These are phyloP conservation scores for Metallyticus violacea DNA, from an alignment of 2,888 invertebrate species.

Conservation along the genomic window DNA sequence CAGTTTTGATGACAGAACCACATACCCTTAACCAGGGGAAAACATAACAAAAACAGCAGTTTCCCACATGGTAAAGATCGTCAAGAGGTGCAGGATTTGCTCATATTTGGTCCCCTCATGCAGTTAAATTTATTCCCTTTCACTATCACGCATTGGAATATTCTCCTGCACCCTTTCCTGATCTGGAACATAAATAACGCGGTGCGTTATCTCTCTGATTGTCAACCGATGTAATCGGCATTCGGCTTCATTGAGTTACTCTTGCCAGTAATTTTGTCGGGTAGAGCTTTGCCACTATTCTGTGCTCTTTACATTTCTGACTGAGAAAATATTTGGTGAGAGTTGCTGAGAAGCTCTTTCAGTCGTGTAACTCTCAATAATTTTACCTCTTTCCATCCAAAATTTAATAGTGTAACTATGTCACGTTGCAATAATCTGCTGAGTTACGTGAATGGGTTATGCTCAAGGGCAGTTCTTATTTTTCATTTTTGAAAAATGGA, in stretches of 20 bases:
- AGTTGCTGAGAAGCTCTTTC: no score
- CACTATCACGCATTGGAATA: background rate
- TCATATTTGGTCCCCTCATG: background rate
- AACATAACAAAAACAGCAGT: background rate
- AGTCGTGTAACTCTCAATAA: no score
- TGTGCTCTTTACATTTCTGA: no score
- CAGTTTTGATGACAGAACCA: background rate
- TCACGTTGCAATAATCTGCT: no score
- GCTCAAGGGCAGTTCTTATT: no score
- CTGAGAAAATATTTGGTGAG: no score
- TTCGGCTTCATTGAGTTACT: background rate
- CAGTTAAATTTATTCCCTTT: background rate
- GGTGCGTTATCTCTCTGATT: background rate
- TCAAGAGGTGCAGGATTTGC: background rate
- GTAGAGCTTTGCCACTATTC: background rate
- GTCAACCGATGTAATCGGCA: background rate
- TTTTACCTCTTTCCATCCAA: no score
- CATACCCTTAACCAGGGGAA: background rate
- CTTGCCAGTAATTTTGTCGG: background rate
- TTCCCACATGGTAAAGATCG: background rate
- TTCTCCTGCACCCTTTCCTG: background rate
- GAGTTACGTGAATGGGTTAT: no score
- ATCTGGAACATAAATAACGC: background rate
- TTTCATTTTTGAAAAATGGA: no score
- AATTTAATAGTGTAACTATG: no score